These are phyloP conservation scores for Cephus sareptanus DNA, from an alignment of 2,888 invertebrate species.

Conservation along the genomic window DNA sequence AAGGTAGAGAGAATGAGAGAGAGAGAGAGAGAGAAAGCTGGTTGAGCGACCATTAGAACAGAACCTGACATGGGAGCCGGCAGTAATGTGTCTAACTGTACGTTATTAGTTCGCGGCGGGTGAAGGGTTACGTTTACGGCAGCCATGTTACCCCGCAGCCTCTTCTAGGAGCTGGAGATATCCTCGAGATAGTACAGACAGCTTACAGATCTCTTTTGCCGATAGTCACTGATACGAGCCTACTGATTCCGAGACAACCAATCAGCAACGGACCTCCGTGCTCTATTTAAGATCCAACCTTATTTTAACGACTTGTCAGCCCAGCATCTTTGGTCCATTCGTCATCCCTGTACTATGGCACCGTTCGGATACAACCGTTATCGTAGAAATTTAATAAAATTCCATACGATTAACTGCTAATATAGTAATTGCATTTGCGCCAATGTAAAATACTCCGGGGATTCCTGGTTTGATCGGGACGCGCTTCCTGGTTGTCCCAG, in stretches of 20 bases:
- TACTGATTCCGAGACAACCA: too few relatives aligned
- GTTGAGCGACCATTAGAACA: conserved; percentile 23
- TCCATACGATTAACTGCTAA: too few relatives aligned
- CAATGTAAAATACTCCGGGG: too few relatives aligned
- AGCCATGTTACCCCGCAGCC: conserved; percentile 20
- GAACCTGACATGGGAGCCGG: conserved; percentile 33
- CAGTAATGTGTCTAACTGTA: conserved; percentile 47
- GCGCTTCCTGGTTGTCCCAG: conserved; percentile 48
- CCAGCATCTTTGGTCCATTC: conserved; percentile 39
- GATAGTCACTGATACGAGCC: conserved; percentile 45
- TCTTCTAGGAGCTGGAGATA: conserved; percentile 22
- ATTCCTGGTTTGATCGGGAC: neutral
- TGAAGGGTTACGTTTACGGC: conserved; percentile 49
- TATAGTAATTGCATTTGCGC: too few relatives aligned
- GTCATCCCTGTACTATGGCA: conserved; percentile 29
- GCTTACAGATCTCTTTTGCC: conserved; percentile 40
- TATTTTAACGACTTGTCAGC: conserved; percentile 46
- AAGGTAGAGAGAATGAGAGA: neutral
- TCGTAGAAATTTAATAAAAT: too few relatives aligned
- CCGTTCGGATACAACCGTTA: too few relatives aligned
- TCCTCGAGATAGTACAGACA: conserved; percentile 42
- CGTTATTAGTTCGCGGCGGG: conserved; percentile 45
- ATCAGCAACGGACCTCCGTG: conserved; percentile 3
- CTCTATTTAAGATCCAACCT: conserved; percentile 51
- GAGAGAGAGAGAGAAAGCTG: conserved; percentile 27